Evolutionary conservation across 2,113 vertebrate species (phyloP).

Genomic region (Hippocampus abdominalis): DNA sequence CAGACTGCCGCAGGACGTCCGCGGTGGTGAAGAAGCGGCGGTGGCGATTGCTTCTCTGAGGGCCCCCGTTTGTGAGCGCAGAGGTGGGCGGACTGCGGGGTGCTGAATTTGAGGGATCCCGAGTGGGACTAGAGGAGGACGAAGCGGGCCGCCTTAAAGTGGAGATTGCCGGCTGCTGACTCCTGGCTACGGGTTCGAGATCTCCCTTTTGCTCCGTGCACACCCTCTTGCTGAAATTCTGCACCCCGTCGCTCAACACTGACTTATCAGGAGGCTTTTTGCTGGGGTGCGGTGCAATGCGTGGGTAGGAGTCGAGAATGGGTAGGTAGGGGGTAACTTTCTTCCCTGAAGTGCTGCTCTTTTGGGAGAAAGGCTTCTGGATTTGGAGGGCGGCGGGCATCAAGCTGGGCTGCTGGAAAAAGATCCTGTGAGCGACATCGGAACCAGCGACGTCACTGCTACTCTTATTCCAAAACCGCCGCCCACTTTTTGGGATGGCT

Average conservation of each 20-base stretch:
- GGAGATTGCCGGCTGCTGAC: background rate
- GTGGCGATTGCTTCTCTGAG: slow-evolving; percentile 36
- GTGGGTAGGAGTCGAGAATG: slow-evolving; percentile 67
- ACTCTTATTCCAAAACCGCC: slow-evolving; percentile 41
- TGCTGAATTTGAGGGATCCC: slow-evolving; percentile 24
- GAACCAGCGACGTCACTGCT: slow-evolving; percentile 1
- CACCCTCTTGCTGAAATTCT: slow-evolving; percentile 61
- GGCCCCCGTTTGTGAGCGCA: slow-evolving; percentile 13
- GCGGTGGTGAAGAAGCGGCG: slow-evolving; percentile 69
- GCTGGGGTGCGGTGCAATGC: slow-evolving; percentile 65
- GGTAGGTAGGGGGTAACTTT: slow-evolving; percentile 58
- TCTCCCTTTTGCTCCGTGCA: slow-evolving; percentile 50
- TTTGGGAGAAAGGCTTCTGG: slow-evolving; percentile 27
- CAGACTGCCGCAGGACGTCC: slow-evolving; percentile 65
- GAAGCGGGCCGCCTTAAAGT: slow-evolving; percentile 5
- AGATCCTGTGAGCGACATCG: slow-evolving; percentile 41
- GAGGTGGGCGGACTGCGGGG: slow-evolving; percentile 28
- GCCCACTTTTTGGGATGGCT: slow-evolving; percentile 34
- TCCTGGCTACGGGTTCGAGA: slow-evolving; percentile 14
- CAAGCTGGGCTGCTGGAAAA: slow-evolving; percentile 54
- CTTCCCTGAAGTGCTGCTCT: slow-evolving; percentile 23
- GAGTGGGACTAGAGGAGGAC: slow-evolving; percentile 22
- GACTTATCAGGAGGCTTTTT: slow-evolving; percentile 57
- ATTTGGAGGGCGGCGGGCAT: slow-evolving; percentile 20
- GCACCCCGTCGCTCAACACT: slow-evolving; percentile 10